Evolutionary conservation across 1,140 invertebrate genomes (phyloP), one percentile per base, ranked within the genome.

Genomic region (Halictus rubicundus): DNA sequence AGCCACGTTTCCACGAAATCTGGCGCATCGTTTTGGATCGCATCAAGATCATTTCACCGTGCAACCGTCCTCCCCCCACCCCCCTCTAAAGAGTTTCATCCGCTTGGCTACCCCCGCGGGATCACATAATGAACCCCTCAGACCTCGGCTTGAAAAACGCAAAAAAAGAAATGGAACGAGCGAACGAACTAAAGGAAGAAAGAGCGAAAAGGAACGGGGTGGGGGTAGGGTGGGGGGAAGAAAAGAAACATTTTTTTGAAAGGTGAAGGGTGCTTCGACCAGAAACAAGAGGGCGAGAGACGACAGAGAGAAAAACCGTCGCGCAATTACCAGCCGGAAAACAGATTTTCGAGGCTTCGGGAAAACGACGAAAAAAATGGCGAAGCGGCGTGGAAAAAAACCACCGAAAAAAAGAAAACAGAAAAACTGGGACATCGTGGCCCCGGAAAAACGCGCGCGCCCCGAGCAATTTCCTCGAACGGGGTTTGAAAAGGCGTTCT

Each of bases 271-370:
- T 57, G 21, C 21, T 57, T 57, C 54, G 52, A 19, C 21, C 6
- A 54, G 21, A 21, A 54, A 54, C 19, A 54, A 54, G 21, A 54
- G 3, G 6, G 46, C 19, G 21, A 54, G 21, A 54, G 19, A 54
- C 1, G 39, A 12, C 19, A 57, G 6, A 5, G 2, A 9, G 54
- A 75, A 75, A 46, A 12, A 46, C 42, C 14, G 25, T 21, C 46
- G 25, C 25, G 25, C 46, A 73, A 73, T 73, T 73, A 73, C 42
- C 16, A 49, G 39, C 8, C 59, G 69, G n/a, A 25, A 46, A 63
- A 49, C 59, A 63, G 70, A 39, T 73, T 14, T 49, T 63, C 61
- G 61, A 21, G 9, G 16, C 27, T 16, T 42, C 61, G 46, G 54
- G 19, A n/a, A 12, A 19, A 19, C 42, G 42, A 46, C 10, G 12